A percentile compares a stretch with the other conserved stretches of the same genome.
phyloP scores from a whole-genome alignment of 2,888 invertebrate genomes.

The Luperina testacea region DNA sequence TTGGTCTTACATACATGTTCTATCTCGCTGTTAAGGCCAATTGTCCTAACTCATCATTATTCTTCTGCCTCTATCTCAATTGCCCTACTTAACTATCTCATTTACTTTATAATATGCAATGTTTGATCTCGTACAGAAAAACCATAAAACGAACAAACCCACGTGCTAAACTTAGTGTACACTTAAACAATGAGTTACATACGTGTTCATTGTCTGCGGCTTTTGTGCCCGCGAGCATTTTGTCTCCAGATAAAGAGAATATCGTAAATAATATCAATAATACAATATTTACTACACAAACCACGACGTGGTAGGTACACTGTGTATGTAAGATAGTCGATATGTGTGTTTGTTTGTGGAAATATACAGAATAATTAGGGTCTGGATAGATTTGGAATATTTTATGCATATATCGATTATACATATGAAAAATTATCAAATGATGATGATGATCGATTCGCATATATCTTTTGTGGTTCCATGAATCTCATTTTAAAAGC shows the following conservation, averaged over 20 bases:
- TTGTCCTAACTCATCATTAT: too few relatives aligned
- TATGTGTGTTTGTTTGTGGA: conserved; percentile 56
- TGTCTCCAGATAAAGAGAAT: conserved; percentile 49
- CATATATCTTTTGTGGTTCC: not conserved
- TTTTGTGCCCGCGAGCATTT: conserved; percentile 39
- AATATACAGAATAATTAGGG: conserved; percentile 48
- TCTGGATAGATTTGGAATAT: conserved; percentile 35
- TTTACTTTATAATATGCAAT: too few relatives aligned
- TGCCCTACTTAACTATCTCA: too few relatives aligned
- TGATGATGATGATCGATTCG: not conserved
- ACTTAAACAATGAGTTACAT: conserved; percentile 17
- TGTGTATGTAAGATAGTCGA: conserved; percentile 10
- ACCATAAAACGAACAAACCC: not conserved
- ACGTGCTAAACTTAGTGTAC: conserved; percentile 9
- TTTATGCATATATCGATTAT: not conserved
- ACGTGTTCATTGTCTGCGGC: conserved; percentile 34
- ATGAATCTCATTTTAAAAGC: not conserved
- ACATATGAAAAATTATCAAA: too few relatives aligned
- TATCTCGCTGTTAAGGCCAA: not conserved
- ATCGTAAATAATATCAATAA: conserved; percentile 63
- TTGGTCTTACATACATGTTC: not conserved
- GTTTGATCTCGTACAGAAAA: not conserved
- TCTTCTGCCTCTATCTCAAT: too few relatives aligned
- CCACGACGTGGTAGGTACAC: conserved; percentile 55
- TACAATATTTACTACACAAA: conserved; percentile 60